Base-by-base conservation (phyloP, 2,888 invertebrate species). In the Schizaphis graminum region DNA sequence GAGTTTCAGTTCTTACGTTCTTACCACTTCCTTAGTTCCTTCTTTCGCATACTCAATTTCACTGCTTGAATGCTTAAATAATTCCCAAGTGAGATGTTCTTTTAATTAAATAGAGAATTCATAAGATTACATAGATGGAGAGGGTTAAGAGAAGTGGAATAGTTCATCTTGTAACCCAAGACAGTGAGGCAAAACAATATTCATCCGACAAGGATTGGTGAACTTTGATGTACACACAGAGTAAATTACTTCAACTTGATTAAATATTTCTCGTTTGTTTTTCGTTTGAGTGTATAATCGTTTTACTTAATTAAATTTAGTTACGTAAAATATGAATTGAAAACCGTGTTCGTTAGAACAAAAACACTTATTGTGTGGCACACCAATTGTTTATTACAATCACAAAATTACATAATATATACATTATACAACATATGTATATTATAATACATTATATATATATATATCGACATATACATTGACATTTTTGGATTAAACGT, bases 71-170 rank as follows among this genome's bases (percentile, higher is more conserved):
- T 47, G 90, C 57, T 93, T 57, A 47, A 93, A 85, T 57, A 94
- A 94, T 94, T 94, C 94, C 91, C 94, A 67, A 91, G 91, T n/a
- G 91, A 91, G 86, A n/a, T 91, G 94, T 94, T 91, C 94, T 87
- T 94, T 94, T 94, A 94, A 94, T 94, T 94, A 94, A 94, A 89
- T 94, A 91, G 94, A 91, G 86, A 87, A 67, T 94, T 67, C 90
- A n/a, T 87, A 86, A 87, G 91, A 94, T 85, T 93, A 56, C 49
- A 47, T 21, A 41, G 85, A 24, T 16, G 56, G 89, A 2, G 49
- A 26, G 47, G 28, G 57, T 44, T 53, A 53, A 28, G 47, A 11
- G 13, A 1, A 47, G 49, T 41, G 87, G 44, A n/a, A 61, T 26
- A 11, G 88, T 77, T 77, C 49, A 16, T 77, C 44, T 44, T 93